Base-by-base conservation (phyloP, 1,140 invertebrate genomes). In the Drosophila sp. region DNA sequence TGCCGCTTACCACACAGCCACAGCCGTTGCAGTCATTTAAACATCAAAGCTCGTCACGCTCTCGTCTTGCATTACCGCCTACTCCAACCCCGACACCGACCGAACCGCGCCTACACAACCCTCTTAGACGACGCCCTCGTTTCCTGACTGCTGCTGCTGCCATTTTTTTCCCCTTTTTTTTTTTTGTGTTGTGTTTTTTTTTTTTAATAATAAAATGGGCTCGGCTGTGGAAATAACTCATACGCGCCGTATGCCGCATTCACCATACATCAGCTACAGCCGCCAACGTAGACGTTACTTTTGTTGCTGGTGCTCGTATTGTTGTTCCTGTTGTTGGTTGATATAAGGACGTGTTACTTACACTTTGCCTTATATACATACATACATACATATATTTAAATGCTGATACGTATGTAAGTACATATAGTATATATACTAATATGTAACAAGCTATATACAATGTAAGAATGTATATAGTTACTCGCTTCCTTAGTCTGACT, bases 131-230 rank as follows among this genome's bases (percentile, higher is more conserved):
- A 50, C 44, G 44, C 44, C 23, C 65, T 32, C 7, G 44, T 41
- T 76, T 76, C 72, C 72, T 66, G 63, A 35, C 66, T 63, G 64
- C 55, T 47, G 29, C 40, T 47, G 38, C 40, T 50, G 44, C 44
- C 44, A 50, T 50, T 50, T 50, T 50, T 27, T 10, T 10, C 27
- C 27, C 10, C n/a, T n/a, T 8, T 6, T 23, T 50, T 50, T 50
- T 25, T 23, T 25, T 6, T 27, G 7, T 8, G 25, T 50, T 60
- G 30, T 60, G 65, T 23, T 61, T 72, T 27, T 17, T 50, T 77
- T 76, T 85, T 87, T 86, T 89, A 89, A 87, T 87, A 87, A 89
- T 87, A 87, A 87, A 87, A 83, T 76, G 80, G 69, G 76, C 80
- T 73, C 65, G 66, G 62, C 67, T 72, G 76, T 89, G 84, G 84